Evolutionary conservation across 2,113 vertebrate species (phyloP).

Genomic region (Salvelinus namaycush): DNA sequence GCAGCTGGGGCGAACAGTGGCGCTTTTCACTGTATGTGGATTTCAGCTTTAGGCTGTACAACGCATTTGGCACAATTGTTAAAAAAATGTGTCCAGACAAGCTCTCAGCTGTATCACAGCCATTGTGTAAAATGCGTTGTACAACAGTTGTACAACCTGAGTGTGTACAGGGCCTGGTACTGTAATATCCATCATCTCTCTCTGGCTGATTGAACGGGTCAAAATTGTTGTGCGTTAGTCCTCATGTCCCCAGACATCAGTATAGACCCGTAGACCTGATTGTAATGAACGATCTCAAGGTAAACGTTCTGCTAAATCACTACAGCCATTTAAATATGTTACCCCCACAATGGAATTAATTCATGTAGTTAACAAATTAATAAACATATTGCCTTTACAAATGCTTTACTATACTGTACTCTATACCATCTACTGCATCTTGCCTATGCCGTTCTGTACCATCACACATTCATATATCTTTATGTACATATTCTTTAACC

Average conservation of each 20-base stretch:
- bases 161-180: no score
- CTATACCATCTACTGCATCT: no score
- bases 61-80: neutral
- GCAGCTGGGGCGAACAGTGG: no score
- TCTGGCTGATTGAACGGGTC: neutral
- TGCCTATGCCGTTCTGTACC: no score
- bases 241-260: conserved; percentile 16
- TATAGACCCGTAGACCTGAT: conserved; percentile 15
- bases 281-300: conserved; percentile 28
- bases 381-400: conserved; percentile 14
- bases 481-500: no score
- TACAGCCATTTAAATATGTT: conserved; percentile 14
- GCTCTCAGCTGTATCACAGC: no score
- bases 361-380: conserved; percentile 21
- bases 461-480: no score
- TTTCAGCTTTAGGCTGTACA: neutral
- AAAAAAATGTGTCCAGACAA: neutral
- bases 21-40: neutral
- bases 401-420: no score
- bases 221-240: neutral
- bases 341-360: conserved; percentile 16
- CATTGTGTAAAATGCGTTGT: no score
- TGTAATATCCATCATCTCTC: neutral
- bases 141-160: neutral
- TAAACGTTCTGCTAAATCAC: conserved; percentile 24